Evolutionary conservation across 2,888 invertebrate species (phyloP).

Genomic region (Buathra laborator): DNA sequence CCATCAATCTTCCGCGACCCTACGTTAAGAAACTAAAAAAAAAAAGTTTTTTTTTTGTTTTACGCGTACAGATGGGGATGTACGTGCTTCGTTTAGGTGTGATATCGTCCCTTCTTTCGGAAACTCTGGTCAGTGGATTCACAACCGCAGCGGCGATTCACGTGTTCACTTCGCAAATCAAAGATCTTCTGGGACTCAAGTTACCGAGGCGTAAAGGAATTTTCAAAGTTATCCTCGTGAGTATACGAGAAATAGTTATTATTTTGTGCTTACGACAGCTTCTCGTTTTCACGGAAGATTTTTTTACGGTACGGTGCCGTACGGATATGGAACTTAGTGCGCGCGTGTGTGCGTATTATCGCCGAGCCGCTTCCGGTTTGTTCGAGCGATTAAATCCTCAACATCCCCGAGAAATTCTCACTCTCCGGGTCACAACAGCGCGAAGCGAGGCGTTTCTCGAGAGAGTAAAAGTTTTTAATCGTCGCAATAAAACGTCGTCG

Average conservation of each 20-base stretch:
- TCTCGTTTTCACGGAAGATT: background rate
- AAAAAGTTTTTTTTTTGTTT: conserved; percentile 24
- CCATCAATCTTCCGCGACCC: conserved; percentile 66
- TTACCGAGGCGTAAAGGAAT: conserved; percentile 87
- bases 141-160: conserved; percentile 94
- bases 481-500: conserved; percentile 42
- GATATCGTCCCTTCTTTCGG: conserved; percentile 91
- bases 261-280: background rate
- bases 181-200: conserved; percentile 89
- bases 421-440: background rate
- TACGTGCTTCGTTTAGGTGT: conserved; percentile 91
- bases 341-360: background rate
- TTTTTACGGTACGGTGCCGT: background rate
- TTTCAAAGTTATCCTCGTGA: conserved; percentile 89
- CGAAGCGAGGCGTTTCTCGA: conserved; percentile 13
- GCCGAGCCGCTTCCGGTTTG: conserved; percentile 39
- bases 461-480: conserved; percentile 66
- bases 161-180: conserved; percentile 92
- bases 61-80: conserved; percentile 88
- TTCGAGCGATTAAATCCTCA: conserved; percentile 30
- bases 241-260: conserved; percentile 77
- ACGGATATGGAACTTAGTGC: background rate
- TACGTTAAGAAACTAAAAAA: conserved; percentile 37
- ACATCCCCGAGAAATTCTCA: conserved; percentile 29
- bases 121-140: conserved; percentile 93